Evolutionary conservation across 2,113 vertebrate species (phyloP).

Genomic region (Uria lomvia): DNA sequence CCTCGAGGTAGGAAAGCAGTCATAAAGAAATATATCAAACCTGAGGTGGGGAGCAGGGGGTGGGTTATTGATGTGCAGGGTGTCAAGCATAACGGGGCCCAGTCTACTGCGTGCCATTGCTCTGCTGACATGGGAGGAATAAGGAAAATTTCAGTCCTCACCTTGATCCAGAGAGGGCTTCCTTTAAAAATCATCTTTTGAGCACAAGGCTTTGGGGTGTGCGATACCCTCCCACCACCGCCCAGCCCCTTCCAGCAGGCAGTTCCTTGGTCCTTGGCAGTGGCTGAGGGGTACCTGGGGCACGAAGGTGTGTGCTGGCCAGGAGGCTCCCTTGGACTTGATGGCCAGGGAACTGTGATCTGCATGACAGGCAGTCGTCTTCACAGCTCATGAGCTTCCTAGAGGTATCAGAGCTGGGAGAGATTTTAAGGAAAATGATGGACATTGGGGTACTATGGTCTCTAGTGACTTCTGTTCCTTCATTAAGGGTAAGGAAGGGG

Average conservation of each 20-base stretch:
- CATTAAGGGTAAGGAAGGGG: background rate
- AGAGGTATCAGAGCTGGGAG: background rate
- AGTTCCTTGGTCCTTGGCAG: background rate
- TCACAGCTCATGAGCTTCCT: background rate
- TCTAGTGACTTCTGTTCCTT: background rate
- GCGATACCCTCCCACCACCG: accelerated
- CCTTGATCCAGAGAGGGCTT: background rate
- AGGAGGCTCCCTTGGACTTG: accelerated
- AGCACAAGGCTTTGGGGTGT: background rate
- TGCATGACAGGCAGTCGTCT: background rate
- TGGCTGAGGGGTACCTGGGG: background rate
- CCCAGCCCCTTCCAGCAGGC: background rate
- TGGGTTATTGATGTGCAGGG: background rate
- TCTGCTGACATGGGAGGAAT: background rate
- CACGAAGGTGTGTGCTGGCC: background rate
- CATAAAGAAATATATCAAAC: background rate
- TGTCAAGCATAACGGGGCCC: accelerated
- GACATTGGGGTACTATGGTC: background rate
- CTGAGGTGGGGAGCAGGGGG: background rate
- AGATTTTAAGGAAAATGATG: background rate
- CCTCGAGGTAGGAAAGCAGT: background rate
- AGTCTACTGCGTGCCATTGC: background rate
- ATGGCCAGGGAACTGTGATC: background rate
- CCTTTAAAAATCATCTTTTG: background rate
- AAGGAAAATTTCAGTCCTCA: background rate